A percentile compares a stretch with the other conserved stretches of the same genome.
Conservation (phyloP, 2,113 vertebrate genomes). For the Gobio gobio region DNA sequence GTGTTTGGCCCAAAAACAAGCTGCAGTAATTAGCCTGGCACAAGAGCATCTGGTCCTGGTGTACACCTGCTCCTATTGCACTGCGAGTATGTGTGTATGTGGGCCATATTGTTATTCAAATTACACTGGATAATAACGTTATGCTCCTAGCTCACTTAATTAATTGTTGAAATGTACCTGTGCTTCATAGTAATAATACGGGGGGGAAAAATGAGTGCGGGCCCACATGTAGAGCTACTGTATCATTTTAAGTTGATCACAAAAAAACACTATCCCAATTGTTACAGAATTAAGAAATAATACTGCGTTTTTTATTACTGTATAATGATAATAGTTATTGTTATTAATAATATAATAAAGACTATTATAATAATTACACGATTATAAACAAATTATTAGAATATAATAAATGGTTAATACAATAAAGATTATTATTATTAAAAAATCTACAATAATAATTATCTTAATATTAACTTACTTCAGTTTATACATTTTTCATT, state of each 20-base stretch:
- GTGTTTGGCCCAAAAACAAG: constrained; percentile 50
- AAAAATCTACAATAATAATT: background rate
- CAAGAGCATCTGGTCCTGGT: constrained; percentile 55
- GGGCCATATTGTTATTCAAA: constrained; percentile 43
- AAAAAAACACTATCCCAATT: background rate
- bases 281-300: background rate
- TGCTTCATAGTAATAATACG: constrained; percentile 1
- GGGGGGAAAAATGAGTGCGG: background rate
- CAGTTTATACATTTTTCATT: background rate
- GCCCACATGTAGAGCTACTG: background rate
- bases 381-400: too few species aligned
- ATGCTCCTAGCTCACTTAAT: constrained; percentile 49
- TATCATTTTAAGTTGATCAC: background rate
- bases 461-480: background rate
- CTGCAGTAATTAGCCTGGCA: constrained; percentile 59
- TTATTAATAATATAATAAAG: background rate
- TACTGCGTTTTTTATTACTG: background rate
- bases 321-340: background rate
- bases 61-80: constrained; percentile 29
- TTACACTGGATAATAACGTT: constrained; percentile 41
- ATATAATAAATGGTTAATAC: too few species aligned
- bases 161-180: constrained; percentile 39
- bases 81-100: constrained; percentile 31
- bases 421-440: background rate
- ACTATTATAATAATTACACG: background rate